These are phyloP conservation scores for Melanotaenia parkinsoni DNA, from an alignment of 2,797 vertebrate species.

Conservation along the genomic window DNA sequence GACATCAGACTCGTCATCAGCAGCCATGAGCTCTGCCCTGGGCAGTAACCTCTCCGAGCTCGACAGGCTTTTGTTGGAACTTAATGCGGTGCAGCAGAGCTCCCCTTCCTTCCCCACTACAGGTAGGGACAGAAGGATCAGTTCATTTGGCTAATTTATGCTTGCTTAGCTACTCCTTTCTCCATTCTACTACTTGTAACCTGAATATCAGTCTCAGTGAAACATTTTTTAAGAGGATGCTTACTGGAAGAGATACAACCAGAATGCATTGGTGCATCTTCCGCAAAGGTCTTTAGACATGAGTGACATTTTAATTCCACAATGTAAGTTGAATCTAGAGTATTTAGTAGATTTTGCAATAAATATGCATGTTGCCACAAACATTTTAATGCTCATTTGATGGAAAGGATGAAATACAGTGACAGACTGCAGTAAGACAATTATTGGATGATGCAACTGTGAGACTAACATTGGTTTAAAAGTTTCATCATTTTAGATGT, in stretches of 20 bases:
- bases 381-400: not conserved
- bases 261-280: not conserved
- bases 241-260: not conserved
- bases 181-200: not conserved
- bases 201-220: not conserved
- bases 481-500: not conserved
- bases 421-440: not conserved
- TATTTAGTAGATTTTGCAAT: not conserved
- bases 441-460: not conserved
- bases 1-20: constrained; percentile 88
- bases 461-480: not conserved
- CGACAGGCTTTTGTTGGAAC: constrained; percentile 93
- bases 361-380: not conserved
- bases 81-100: constrained; percentile 94
- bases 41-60: constrained; percentile 97
- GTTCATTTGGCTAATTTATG: not conserved
- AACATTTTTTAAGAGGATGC: not conserved
- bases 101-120: constrained; percentile 86
- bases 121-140: constrained; percentile 75
- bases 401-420: not conserved
- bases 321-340: not conserved
- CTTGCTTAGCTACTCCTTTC: not conserved
- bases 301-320: not conserved
- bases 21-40: constrained; percentile 90
- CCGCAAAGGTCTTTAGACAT: not conserved